These are phyloP conservation scores for Hypotaenidia philippensis DNA, from an alignment of 2,797 vertebrate genomes.

Conservation along the genomic window DNA sequence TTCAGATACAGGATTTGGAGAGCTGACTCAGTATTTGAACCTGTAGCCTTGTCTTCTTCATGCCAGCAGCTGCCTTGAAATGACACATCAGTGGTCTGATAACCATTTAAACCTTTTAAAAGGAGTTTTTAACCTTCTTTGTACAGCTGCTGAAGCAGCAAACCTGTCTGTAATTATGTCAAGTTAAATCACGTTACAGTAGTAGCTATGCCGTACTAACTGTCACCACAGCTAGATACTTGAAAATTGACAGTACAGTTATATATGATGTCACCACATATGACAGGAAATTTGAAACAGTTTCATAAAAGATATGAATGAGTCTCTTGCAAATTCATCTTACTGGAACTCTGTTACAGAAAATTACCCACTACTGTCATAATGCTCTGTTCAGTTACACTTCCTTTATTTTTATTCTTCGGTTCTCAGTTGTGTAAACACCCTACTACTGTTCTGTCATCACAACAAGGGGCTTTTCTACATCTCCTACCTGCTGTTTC, in stretches of 20 bases:
- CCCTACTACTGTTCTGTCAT: background rate
- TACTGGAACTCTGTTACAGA: slow-evolving; percentile 37
- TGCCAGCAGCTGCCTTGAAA: background rate
- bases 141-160: background rate
- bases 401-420: slow-evolving; percentile 13
- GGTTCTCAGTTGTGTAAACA: background rate
- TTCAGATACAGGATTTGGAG: background rate
- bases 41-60: background rate
- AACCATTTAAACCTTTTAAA: background rate
- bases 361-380: slow-evolving; percentile 15
- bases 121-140: background rate
- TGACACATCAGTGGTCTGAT: background rate
- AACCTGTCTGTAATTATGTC: accelerated
- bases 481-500: background rate
- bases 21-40: background rate
- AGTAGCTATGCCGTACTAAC: background rate
- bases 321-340: slow-evolving; percentile 3
- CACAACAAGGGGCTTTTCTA: background rate
- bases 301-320: background rate
- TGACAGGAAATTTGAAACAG: background rate
- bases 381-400: background rate
- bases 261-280: background rate
- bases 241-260: background rate
- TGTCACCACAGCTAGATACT: accelerated
- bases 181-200: background rate